Conservation (phyloP, 2,888 invertebrate genomes). For the Plagodis pulveraria region DNA sequence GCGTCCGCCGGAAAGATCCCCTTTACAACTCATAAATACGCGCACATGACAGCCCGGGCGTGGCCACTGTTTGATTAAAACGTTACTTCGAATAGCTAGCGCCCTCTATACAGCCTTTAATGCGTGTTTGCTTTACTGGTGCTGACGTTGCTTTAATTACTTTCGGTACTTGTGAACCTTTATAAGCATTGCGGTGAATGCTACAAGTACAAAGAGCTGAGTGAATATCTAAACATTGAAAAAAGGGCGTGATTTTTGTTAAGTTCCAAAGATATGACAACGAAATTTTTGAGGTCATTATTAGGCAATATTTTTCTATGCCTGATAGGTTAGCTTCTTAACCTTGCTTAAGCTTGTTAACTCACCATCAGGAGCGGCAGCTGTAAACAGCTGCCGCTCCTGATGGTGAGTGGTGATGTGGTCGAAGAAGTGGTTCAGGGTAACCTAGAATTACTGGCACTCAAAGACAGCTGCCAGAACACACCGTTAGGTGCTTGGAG, state of each 20-base stretch:
- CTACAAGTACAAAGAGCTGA: neutral
- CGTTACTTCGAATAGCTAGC: conserved; percentile 63
- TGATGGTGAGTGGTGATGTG: too few species aligned
- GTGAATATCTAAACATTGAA: neutral
- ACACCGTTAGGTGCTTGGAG: too few species aligned
- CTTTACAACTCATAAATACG: conserved; percentile 75
- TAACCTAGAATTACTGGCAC: too few species aligned
- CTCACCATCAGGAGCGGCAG: too few species aligned
- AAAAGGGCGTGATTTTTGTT: neutral
- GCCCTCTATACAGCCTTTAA: conserved; percentile 61
- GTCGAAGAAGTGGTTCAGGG: too few species aligned
- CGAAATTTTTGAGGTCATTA: too few species aligned
- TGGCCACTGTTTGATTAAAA: conserved; percentile 80
- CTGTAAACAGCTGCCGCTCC: too few species aligned
- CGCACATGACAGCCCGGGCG: conserved; percentile 66
- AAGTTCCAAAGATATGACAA: too few species aligned
- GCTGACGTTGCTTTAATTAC: conserved; percentile 72
- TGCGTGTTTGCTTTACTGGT: conserved; percentile 48
- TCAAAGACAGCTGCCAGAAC: too few species aligned
- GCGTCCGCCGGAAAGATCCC: conserved; percentile 59
- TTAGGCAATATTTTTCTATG: too few species aligned
- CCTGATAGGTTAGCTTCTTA: too few species aligned
- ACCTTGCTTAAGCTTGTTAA: too few species aligned
- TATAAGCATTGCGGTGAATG: conserved; percentile 44
- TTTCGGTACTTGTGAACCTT: conserved; percentile 65